Evolutionary conservation across 2,888 invertebrate genomes (phyloP).

Genomic region (Melinaea marsaeus): DNA sequence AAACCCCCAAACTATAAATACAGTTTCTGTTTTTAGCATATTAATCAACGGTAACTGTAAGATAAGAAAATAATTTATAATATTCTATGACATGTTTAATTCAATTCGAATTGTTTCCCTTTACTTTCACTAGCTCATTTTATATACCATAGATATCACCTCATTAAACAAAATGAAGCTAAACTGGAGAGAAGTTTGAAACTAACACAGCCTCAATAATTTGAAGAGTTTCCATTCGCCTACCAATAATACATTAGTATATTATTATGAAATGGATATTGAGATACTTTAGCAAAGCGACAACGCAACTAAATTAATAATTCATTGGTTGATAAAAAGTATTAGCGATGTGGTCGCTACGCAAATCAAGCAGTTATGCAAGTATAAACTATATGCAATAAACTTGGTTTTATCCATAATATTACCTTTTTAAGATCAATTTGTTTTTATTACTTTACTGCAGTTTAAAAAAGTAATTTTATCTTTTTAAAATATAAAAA

Average conservation of each 20-base stretch:
- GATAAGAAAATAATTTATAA: too few relatives aligned
- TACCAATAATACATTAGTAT: slow-evolving; percentile 27
- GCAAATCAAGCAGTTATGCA: slow-evolving; percentile 12
- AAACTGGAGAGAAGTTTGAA: slow-evolving; percentile 19
- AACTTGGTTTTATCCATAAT: slow-evolving; percentile 8
- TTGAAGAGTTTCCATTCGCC: slow-evolving; percentile 22
- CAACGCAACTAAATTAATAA: slow-evolving; percentile 30
- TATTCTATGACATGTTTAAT: too few relatives aligned
- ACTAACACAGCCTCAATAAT: slow-evolving; percentile 20
- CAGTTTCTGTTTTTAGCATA: not conserved
- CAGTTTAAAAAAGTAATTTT: not conserved
- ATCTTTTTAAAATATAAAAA: too few relatives aligned
- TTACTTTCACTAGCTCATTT: not conserved
- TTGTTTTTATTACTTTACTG: not conserved
- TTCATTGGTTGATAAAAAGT: slow-evolving; percentile 28
- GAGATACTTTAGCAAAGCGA: slow-evolving; percentile 14
- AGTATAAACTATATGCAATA: not conserved
- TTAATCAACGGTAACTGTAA: too few relatives aligned
- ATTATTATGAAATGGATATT: slow-evolving; percentile 15
- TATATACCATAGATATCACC: not conserved
- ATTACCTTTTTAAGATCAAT: not conserved
- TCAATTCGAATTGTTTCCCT: too few relatives aligned
- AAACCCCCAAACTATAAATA: not conserved
- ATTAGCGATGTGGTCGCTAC: slow-evolving; percentile 19
- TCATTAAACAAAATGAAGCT: not conserved